These are phyloP conservation scores for Tapirus indicus DNA, from an alignment of 2,797 vertebrate species.

Conservation along the genomic window DNA sequence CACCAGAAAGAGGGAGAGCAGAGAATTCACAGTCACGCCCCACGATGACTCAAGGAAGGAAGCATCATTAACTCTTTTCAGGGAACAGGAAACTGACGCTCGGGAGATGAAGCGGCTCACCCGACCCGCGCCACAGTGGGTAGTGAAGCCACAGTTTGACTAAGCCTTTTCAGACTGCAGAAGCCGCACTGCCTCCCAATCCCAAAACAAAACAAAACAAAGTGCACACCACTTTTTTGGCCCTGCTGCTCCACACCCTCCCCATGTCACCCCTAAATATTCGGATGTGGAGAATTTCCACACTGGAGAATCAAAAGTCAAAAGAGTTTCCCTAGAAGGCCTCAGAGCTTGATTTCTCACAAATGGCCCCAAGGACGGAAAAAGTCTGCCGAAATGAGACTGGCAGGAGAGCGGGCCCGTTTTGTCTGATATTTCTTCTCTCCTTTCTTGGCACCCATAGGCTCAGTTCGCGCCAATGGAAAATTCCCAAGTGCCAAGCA, in stretches of 20 bases:
- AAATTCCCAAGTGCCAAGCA: slow-evolving; percentile 89
- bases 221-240: not conserved
- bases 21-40: not conserved
- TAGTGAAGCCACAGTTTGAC: rapidly evolving
- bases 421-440: slow-evolving; percentile 85
- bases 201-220: not conserved
- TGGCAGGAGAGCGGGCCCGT: slow-evolving; percentile 87
- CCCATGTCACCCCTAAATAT: slow-evolving; percentile 80
- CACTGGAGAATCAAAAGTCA: slow-evolving; percentile 74
- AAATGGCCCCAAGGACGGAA: slow-evolving; percentile 88
- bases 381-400: slow-evolving; percentile 88
- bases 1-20: not conserved
- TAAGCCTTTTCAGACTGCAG: not conserved
- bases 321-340: slow-evolving; percentile 86
- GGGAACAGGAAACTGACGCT: slow-evolving; percentile 66
- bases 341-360: slow-evolving; percentile 85
- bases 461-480: slow-evolving; percentile 86
- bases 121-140: rapidly evolving
- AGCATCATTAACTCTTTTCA: not conserved
- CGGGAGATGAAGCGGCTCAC: not conserved
- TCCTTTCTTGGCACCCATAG: slow-evolving; percentile 86
- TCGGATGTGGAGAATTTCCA: slow-evolving; percentile 84
- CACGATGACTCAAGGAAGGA: not conserved
- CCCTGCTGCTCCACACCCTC: slow-evolving; percentile 49
- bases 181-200: not conserved